A percentile compares a stretch with the other conserved stretches of the same genome.
Conservation (phyloP, 2,797 vertebrate genomes). For the Sorex maritimensis region DNA sequence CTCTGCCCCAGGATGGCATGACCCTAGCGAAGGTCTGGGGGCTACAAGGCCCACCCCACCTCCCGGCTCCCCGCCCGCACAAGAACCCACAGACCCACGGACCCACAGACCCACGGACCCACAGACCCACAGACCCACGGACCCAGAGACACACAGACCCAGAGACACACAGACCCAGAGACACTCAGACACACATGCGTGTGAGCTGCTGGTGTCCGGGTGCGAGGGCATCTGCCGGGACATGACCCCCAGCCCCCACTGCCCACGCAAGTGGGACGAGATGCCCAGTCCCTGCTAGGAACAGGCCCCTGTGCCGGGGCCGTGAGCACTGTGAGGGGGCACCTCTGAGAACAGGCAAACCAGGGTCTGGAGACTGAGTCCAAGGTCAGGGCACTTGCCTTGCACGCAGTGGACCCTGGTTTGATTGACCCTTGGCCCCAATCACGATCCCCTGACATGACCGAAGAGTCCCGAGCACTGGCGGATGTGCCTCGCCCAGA, state of each 20-base stretch:
- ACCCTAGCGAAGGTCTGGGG: background rate
- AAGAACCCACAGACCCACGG: background rate
- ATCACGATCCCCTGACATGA: background rate
- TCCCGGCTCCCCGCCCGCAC: accelerated
- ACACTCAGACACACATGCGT: background rate
- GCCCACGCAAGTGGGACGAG: slow-evolving; percentile 45
- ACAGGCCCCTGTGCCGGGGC: slow-evolving; percentile 65
- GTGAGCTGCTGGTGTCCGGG: background rate
- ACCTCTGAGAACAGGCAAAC: background rate
- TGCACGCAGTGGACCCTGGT: background rate
- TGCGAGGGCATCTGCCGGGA: slow-evolving; percentile 12
- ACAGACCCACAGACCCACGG: too few relatives aligned
- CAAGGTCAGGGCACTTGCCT: background rate
- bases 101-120: too few relatives aligned
- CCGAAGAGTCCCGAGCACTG: background rate
- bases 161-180: background rate
- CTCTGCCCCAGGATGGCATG: background rate
- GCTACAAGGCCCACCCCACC: background rate
- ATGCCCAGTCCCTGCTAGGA: slow-evolving; percentile 45
- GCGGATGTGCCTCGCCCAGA: background rate
- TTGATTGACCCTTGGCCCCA: background rate
- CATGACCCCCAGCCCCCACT: background rate
- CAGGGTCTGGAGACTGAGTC: too few relatives aligned
- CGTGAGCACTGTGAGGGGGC: background rate
- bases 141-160: too few relatives aligned